These are phyloP conservation scores for Melanotaenia pygmaea DNA, from an alignment of 2,797 vertebrate genomes.

Conservation along the genomic window DNA sequence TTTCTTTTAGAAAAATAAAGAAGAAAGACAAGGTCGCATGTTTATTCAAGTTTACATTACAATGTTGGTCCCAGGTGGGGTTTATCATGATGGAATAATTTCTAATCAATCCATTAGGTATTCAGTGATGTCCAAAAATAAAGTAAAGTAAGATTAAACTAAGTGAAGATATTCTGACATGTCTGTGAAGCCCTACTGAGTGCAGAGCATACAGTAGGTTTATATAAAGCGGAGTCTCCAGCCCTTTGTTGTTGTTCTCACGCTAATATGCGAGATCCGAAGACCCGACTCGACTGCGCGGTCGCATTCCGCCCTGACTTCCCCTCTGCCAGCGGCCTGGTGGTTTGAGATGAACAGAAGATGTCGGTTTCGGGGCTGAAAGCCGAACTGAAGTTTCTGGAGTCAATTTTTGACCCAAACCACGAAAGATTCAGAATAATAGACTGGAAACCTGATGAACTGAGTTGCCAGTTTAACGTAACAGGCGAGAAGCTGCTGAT, in stretches of 20 bases:
- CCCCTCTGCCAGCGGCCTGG: constrained; percentile 83
- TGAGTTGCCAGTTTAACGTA: constrained; percentile 94
- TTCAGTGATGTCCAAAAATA: not conserved
- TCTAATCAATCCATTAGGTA: not conserved
- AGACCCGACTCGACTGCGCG: constrained; percentile 68
- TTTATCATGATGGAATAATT: not conserved
- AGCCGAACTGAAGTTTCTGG: constrained; percentile 96
- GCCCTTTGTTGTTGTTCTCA: constrained; percentile 81
- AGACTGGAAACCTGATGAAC: constrained; percentile 95
- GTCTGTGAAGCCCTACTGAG: not conserved
- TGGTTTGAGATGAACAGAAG: constrained; percentile 92
- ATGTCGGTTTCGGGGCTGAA: constrained; percentile 98
- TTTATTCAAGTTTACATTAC: not conserved
- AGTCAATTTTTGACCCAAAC: constrained; percentile 95
- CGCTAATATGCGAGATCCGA: constrained; percentile 79
- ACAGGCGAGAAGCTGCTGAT: constrained; percentile 89
- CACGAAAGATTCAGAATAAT: constrained; percentile 96
- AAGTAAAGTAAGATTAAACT: not conserved
- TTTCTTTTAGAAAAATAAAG: too few relatives aligned
- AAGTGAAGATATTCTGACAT: not conserved
- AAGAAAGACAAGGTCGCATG: too few relatives aligned
- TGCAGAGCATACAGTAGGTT: constrained; percentile 8
- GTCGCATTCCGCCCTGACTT: constrained; percentile 78
- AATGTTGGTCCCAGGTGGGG: not conserved
- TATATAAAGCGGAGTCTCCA: constrained; percentile 42